Percentiles rank a stretch among this genome's conserved stretches.
phyloP scores from a whole-genome alignment of 2,113 vertebrate species.

The Empidonax traillii region DNA sequence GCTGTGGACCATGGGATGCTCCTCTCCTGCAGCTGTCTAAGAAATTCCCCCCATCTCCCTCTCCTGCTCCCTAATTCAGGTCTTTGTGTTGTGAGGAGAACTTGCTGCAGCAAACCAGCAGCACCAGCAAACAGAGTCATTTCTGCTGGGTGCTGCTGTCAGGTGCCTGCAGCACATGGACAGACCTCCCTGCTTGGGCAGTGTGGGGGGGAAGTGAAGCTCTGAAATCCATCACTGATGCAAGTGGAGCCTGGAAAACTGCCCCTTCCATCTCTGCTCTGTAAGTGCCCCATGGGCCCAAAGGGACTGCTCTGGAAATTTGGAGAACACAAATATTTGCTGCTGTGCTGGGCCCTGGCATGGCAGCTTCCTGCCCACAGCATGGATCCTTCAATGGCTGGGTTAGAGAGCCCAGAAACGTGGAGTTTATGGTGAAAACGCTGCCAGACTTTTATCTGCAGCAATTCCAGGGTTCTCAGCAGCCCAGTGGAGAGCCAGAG shows the following conservation, averaged over 20 bases:
- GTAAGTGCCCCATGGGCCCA: background rate
- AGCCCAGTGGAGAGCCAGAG: background rate
- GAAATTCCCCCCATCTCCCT: background rate
- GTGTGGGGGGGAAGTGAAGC: background rate
- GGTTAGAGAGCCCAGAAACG: background rate
- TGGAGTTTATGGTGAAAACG: background rate
- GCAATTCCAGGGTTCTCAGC: background rate
- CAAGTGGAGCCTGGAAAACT: background rate
- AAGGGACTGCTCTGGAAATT: background rate
- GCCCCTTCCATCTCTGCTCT: background rate
- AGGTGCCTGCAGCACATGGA: rapidly evolving
- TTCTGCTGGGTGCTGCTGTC: background rate
- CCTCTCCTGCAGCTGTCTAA: background rate
- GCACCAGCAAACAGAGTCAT: rapidly evolving
- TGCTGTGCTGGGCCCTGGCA: background rate
- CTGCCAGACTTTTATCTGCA: conserved; percentile 27
- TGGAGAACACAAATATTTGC: background rate
- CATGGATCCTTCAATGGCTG: background rate
- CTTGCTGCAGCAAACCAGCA: background rate
- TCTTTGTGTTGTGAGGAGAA: rapidly evolving
- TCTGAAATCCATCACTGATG: background rate
- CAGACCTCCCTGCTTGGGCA: background rate
- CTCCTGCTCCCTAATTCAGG: background rate
- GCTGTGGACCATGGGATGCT: background rate
- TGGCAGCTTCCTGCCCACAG: background rate